Evolutionary conservation across 1,140 invertebrate genomes (phyloP).

Genomic region (Acromyrmex heyeri): DNA sequence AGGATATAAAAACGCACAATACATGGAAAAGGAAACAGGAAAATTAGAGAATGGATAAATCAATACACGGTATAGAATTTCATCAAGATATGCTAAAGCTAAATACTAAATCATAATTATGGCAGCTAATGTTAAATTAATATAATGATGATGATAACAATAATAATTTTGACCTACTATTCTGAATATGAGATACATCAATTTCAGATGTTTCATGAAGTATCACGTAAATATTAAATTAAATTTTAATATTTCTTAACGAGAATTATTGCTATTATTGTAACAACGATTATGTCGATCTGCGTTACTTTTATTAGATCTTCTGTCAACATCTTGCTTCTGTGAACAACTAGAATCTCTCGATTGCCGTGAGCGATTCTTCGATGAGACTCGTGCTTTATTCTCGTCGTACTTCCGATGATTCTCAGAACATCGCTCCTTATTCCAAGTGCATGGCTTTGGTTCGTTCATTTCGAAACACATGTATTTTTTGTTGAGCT

Average conservation of each 20-base stretch:
- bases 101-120: not conserved
- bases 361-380: not conserved
- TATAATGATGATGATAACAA: not conserved
- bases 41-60: not conserved
- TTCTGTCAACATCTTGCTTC: not conserved
- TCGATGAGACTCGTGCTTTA: not conserved
- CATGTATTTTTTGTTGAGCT: not conserved
- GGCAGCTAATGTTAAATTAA: not conserved
- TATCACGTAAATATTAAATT: conserved; percentile 1
- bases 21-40: not conserved
- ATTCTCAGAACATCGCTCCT: not conserved
- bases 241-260: conserved; percentile 3
- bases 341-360: not conserved
- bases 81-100: not conserved
- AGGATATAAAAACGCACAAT: not conserved
- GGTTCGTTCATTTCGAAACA: not conserved
- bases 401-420: not conserved
- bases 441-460: not conserved
- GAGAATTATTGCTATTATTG: not conserved
- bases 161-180: not conserved
- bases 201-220: not conserved
- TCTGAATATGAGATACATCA: conserved; percentile 9
- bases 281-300: not conserved
- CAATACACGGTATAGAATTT: not conserved
- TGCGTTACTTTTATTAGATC: not conserved